Evolutionary conservation across 2,888 invertebrate genomes (phyloP), one percentile per base, ranked within the genome.

Genomic region (Balanococcus diminutus): DNA sequence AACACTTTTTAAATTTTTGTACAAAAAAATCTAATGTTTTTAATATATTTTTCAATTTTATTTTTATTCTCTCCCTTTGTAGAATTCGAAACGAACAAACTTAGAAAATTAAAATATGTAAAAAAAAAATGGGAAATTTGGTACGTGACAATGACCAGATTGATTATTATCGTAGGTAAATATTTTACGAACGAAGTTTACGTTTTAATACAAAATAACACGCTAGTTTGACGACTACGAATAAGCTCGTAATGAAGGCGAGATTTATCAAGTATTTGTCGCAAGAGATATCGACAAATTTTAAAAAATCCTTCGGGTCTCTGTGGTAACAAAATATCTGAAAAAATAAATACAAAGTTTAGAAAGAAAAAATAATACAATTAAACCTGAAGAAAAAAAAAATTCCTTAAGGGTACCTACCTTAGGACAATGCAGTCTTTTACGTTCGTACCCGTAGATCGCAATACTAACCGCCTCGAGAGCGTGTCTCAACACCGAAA

Each of bases 401-500:
- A n/a, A n/a, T n/a, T n/a, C n/a, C n/a, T n/a, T n/a, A n/a, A n/a
- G 14, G 42, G 11, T n/a, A 56, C 51, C 19, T 46, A 84, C 91
- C 6, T 84, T 81, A 0, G 95, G 94, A 88, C 98, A 98, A 0
- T 91, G 89, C 19, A 98, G 91, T 0, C 93, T 92, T 39, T 91
- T 91, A 8, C 98, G 91, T 81, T 93, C 93, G 88, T 93, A 93
- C 0, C 96, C 95, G 90, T 98, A 98, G 25, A 96, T 89, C 0
- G 96, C 91, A 32, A 95, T 92, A 1, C 96, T 92, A 83, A 95
- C 91, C 1, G 91, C 92, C 88, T 92, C 92, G 88, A 92, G 91
- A 8, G 22, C 87, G 88, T 98, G 97, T 88, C 96, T 96, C 46
- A 97, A 91, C 90, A 96, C 98, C 0, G 97, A 97, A 42, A 94